Evolutionary conservation across 2,888 invertebrate genomes (phyloP).

Genomic region (Dryobota labecula): DNA sequence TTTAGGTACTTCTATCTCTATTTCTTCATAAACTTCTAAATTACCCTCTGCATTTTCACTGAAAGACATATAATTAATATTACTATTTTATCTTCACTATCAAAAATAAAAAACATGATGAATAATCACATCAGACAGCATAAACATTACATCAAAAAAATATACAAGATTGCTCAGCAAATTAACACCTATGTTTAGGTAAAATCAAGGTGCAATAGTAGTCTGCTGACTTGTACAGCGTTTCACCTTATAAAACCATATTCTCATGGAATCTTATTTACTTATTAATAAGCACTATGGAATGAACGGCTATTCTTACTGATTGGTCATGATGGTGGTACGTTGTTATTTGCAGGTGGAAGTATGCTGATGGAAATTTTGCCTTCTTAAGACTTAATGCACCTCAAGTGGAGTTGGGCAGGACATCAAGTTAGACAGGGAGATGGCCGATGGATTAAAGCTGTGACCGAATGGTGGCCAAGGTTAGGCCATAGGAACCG

Average conservation of each 20-base stretch:
- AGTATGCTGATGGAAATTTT: too few relatives aligned
- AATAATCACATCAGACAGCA: slow-evolving; percentile 15
- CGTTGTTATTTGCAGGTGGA: too few relatives aligned
- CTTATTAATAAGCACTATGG: background rate
- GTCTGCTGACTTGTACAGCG: background rate
- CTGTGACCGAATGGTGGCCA: too few relatives aligned
- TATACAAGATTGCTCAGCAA: slow-evolving; percentile 13
- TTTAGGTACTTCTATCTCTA: slow-evolving; percentile 86
- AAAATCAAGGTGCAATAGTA: slow-evolving; percentile 25
- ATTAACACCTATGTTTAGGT: slow-evolving; percentile 36
- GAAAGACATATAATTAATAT: slow-evolving; percentile 46
- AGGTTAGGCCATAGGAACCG: too few relatives aligned
- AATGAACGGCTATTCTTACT: background rate
- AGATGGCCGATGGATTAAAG: too few relatives aligned
- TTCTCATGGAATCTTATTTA: background rate
- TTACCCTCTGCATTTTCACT: slow-evolving; percentile 88
- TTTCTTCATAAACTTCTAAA: slow-evolving; percentile 89
- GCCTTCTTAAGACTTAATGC: too few relatives aligned
- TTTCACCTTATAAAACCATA: background rate
- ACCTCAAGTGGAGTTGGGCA: too few relatives aligned
- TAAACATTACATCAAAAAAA: background rate
- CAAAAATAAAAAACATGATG: background rate
- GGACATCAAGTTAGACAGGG: too few relatives aligned
- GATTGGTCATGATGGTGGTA: background rate
- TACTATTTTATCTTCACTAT: background rate